phyloP scores from a whole-genome alignment of 2,113 vertebrate species.

The Alexandromys fortis region DNA sequence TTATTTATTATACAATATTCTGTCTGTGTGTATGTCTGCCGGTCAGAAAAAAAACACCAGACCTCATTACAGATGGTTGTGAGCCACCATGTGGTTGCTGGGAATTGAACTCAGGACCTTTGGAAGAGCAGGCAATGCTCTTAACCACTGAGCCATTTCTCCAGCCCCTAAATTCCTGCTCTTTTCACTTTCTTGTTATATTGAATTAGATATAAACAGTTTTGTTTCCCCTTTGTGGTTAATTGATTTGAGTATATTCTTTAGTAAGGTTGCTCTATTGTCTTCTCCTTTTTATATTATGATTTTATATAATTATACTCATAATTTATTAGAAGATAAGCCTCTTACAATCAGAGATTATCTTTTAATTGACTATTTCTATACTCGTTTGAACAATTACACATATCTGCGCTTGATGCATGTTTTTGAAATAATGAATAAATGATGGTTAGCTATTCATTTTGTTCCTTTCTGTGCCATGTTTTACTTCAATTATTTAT shows the following conservation, averaged over 20 bases:
- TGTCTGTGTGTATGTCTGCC: no score
- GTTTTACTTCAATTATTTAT: background rate
- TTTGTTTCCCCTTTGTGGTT: background rate
- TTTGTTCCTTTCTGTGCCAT: background rate
- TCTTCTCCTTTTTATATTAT: slow-evolving; percentile 13
- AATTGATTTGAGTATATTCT: background rate
- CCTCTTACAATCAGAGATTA: slow-evolving; percentile 2
- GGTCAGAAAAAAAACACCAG: no score
- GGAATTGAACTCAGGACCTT: no score
- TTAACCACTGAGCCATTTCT: no score
- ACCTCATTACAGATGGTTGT: no score
- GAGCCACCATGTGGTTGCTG: no score
- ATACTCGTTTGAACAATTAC: background rate
- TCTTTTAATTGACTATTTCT: background rate
- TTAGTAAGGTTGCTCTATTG: background rate
- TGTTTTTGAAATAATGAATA: slow-evolving; percentile 43
- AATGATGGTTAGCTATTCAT: background rate
- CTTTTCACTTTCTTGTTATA: slow-evolving; percentile 13
- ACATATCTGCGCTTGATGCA: background rate
- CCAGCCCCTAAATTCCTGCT: no score
- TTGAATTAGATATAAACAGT: background rate
- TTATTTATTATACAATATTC: no score
- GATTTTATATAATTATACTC: slow-evolving; percentile 5
- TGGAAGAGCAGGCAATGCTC: no score
- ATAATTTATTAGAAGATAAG: background rate